Base-by-base conservation (phyloP, 2,113 vertebrate species). In the Amblyornis subalaris region DNA sequence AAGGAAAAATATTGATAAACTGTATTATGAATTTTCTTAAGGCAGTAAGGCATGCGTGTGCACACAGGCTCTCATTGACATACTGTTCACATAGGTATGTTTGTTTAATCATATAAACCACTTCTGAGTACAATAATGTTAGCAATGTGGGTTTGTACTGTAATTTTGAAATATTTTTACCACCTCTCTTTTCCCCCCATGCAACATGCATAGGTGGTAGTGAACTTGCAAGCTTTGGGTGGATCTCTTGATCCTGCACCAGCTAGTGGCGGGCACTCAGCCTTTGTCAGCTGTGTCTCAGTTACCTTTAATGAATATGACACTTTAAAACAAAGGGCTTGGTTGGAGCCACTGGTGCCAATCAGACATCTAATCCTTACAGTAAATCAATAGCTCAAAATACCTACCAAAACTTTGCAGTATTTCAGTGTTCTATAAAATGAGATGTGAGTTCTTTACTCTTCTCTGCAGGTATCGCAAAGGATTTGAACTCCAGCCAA, bases 401-500 rank as follows among this genome's bases (percentile, higher is more conserved):
- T n/a, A 38, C 21, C 8, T 51, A 50, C 10, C n/a, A 47, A 53
- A 75, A 35, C 11, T 57, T 44, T 22, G 22, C 10, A 60, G 4
- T 65, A n/a, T 89, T 92, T 84, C 54, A n/a, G 48, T 93, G 25
- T 90, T 48, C 23, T 74, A 1, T 54, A 16, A 23, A 51, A 8
- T 36, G 19, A 86, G 12, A 38, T 72, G 18, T 65, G 55, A 80
- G 28, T 54, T 93, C 73, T 78, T 71, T 47, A 74, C 69, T 87
- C 20, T 90, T 96, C 40, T 88, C 89, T 88, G 54, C 84, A 99
- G 99, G 99, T 99, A 99, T 96, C 98, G 98, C 61, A 99, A 99
- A 97, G 99, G 99, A 4, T 99, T 99, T 95, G 99, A 98, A 72
- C 98, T 99, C 65, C 99, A 99, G 96, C 98, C 99, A n/a, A 99